A percentile compares a stretch with the other conserved stretches of the same genome.
Evolutionary conservation across 2,113 vertebrate genomes (phyloP).

Genomic region (Dipodomys merriami): DNA sequence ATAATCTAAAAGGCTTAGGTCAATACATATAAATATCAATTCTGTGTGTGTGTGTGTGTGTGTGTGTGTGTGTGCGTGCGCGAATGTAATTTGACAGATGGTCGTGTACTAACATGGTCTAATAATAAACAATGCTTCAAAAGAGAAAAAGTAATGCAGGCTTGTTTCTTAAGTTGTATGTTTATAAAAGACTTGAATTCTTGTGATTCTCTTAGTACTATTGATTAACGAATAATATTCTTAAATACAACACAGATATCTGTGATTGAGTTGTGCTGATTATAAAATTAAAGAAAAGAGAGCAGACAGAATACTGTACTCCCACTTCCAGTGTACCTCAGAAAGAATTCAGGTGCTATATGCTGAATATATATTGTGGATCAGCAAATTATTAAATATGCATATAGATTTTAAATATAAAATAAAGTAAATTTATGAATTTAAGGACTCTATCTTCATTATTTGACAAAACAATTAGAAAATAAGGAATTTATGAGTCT

Average conservation of each 20-base stretch:
- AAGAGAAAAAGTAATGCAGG: background rate
- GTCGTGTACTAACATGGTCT: background rate
- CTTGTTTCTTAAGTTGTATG: background rate
- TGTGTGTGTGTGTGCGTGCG: background rate
- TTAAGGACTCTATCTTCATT: background rate
- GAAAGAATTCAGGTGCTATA: background rate
- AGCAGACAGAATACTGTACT: background rate
- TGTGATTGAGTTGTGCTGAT: background rate
- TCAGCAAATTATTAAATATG: background rate
- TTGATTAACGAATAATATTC: background rate
- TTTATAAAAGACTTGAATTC: background rate
- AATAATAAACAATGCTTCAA: conserved; percentile 10
- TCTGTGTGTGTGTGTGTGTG: background rate
- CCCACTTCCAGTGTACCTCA: background rate
- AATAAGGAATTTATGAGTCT: background rate
- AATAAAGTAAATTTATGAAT: background rate
- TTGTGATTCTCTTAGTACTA: background rate
- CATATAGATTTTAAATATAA: background rate
- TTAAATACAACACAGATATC: background rate
- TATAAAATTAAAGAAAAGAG: background rate
- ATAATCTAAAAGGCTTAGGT: background rate
- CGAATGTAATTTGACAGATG: background rate
- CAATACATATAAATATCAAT: background rate
- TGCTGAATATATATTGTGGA: background rate
- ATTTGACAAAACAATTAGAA: background rate